A percentile compares a stretch with the other conserved stretches of the same genome.
phyloP scores from a whole-genome alignment of 2,888 invertebrate species.

The Noctua comes region DNA sequence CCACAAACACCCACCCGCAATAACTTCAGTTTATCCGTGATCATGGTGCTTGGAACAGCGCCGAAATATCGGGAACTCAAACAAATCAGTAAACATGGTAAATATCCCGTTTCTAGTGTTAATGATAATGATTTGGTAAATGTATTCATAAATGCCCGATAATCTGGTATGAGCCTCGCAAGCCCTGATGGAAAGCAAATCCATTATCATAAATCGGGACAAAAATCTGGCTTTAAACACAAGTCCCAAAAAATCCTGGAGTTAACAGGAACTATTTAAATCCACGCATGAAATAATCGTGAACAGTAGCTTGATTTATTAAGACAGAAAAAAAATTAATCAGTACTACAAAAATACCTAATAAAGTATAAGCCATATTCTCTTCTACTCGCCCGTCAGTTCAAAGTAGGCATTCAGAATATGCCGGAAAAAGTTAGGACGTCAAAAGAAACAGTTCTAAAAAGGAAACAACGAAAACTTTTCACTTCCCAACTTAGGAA shows the following conservation, averaged over 20 bases:
- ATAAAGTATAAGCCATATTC: not conserved
- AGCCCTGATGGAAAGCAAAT: not conserved
- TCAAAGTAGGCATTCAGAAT: not conserved
- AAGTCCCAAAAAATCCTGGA: not conserved
- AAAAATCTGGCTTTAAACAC: not conserved
- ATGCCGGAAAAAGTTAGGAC: not conserved
- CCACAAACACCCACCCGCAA: no score
- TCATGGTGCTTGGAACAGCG: no score
- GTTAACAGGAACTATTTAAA: not conserved
- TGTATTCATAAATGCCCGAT: not conserved
- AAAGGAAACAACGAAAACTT: slow-evolving; percentile 3
- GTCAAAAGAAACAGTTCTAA: not conserved
- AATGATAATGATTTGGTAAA: no score
- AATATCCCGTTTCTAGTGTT: no score
- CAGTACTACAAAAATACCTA: not conserved
- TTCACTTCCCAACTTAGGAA: not conserved
- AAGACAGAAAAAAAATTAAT: no score
- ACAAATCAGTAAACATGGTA: no score
- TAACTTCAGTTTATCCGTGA: no score
- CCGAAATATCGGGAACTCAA: no score
- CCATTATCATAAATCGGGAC: not conserved
- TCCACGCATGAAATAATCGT: not conserved
- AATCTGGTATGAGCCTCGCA: not conserved
- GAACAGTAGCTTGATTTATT: not conserved
- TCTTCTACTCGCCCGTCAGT: not conserved